Evolutionary conservation across 2,113 vertebrate genomes (phyloP).

Genomic region (human): GRCh38 chr18:53771501-53772000

Average conservation of each 20-base stretch:
- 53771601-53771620: neutral
- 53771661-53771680: constrained; percentile 31
- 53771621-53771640: neutral
- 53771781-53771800: neutral
- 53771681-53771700: neutral
- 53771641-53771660: constrained; percentile 27
- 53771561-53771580: neutral
- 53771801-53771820: neutral
- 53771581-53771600: neutral
- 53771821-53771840: neutral
- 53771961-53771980: constrained; percentile 52
- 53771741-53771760: constrained; percentile 17
- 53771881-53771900: neutral
- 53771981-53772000: neutral
- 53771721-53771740: neutral
- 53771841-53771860: neutral
- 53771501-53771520: neutral
- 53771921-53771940: constrained; percentile 26
- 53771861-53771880: neutral
- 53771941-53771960: constrained; percentile 38
- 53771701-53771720: neutral
- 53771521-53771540: neutral
- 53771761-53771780: constrained; percentile 38
- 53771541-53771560: neutral
- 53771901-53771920: neutral